Conservation (phyloP, 2,888 invertebrate species). For the Parnassius apollo region DNA sequence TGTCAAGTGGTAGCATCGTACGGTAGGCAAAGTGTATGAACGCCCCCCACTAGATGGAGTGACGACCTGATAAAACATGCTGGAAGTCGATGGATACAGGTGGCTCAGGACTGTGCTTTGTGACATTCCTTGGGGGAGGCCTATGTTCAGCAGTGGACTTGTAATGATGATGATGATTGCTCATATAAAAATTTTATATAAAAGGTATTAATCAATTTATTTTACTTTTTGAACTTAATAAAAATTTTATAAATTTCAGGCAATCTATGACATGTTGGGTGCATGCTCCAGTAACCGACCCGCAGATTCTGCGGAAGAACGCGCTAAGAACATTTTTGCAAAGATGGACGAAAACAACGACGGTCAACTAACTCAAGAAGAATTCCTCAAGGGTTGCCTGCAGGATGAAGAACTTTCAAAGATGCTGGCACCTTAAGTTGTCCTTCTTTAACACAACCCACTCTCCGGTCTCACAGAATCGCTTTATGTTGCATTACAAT, state of each 20-base stretch:
- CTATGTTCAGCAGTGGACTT: too few species aligned
- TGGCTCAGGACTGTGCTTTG: too few species aligned
- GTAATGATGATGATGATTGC: too few species aligned
- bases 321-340: conserved; percentile 99
- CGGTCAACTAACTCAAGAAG: conserved; percentile 98
- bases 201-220: not conserved
- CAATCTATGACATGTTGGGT: conserved; percentile 99
- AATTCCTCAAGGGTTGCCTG: conserved; percentile 98
- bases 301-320: conserved; percentile 97
- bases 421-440: conserved; percentile 93
- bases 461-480: conserved; percentile 38
- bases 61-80: too few species aligned
- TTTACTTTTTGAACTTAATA: not conserved
- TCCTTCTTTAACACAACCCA: conserved; percentile 30
- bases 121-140: too few species aligned
- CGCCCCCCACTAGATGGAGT: too few species aligned
- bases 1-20: too few species aligned
- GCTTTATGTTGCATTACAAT: conserved; percentile 39
- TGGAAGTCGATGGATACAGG: too few species aligned
- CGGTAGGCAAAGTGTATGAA: too few species aligned
- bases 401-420: conserved; percentile 97
- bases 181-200: too few species aligned
- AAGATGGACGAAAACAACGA: conserved; percentile 99
- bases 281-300: conserved; percentile 97
- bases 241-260: conserved; percentile 82